Conservation (phyloP, 1,140 invertebrate genomes). For the Bombus waltoni region DNA sequence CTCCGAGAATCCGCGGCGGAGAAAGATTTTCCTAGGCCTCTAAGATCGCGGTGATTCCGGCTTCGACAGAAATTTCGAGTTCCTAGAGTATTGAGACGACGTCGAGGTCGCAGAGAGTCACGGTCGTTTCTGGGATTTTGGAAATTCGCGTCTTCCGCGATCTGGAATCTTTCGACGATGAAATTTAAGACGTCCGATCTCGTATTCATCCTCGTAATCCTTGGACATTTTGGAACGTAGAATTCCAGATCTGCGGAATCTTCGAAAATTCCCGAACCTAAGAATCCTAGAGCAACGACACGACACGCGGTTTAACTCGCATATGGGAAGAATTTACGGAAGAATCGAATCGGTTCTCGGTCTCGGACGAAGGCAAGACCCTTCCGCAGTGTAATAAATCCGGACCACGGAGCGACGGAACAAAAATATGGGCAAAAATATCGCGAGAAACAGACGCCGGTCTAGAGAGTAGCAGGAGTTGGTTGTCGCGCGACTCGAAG, state of each 20-base stretch:
- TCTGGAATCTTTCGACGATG: neutral
- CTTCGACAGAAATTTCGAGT: neutral
- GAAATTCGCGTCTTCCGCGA: neutral
- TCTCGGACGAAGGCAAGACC: neutral
- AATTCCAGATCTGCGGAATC: neutral
- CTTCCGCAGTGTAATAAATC: neutral
- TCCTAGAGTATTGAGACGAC: neutral
- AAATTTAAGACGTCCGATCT: neutral
- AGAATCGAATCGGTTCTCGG: neutral
- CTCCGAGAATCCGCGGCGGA: no score
- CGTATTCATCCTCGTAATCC: neutral
- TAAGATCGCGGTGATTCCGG: neutral
- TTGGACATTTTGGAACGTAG: neutral
- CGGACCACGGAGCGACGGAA: neutral
- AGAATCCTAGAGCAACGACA: neutral
- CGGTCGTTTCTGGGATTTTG: neutral
- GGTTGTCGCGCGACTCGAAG: constrained; percentile 53
- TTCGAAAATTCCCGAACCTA: neutral
- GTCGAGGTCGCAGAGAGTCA: neutral
- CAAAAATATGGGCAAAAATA: constrained; percentile 25
- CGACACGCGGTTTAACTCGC: neutral
- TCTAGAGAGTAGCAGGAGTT: neutral
- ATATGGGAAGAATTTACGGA: neutral
- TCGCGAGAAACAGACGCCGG: neutral
- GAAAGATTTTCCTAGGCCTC: neutral